Base-by-base conservation (phyloP, 2,888 invertebrate species). In the Anaspis maculata region DNA sequence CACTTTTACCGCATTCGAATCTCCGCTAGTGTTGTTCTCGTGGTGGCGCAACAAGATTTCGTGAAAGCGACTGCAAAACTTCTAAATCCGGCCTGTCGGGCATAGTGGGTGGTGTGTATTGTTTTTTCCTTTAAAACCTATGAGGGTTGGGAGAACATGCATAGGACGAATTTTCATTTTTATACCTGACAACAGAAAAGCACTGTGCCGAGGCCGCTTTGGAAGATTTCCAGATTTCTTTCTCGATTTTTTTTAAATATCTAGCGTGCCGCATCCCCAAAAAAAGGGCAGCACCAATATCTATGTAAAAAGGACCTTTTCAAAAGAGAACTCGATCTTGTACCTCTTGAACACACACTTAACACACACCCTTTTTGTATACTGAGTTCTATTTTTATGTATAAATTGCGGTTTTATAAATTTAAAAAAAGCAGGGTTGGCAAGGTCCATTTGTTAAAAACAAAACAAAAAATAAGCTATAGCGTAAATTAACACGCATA, bases 11-110 rank as follows among this genome's bases (percentile, higher is more conserved):
- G 62, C 59, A 44, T 64, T 64, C 48, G 63, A 59, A 34, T 67
- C 66, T 46, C 72, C 72, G 37, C 68, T 72, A 54, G 70, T 74
- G 54, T 67, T 74, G 51, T 74, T 73, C 55, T 72, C 72, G 29
- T 74, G 75, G 74, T 76, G 77, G 76, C 70, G 75, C 30, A 75
- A 75, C 48, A 76, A 76, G 59, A 76, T 76, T 51, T 76, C 76
- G 71, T 77, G 77, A 77, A 68, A 56, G 43, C 57, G 42, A 45
- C 44, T 47, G 25, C 43, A 48, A 45, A 50, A 49, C 57, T 58
- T 54, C 49, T 47, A 51, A 54, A 55, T 46, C n/a, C n/a, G n/a
- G n/a, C n/a, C 44, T 32, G 51, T 52, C 49, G 56, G 39, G 44
- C 54, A 49, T 57, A 55, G 57, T 55, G 59, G 49, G 45, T 49